phyloP scores from a whole-genome alignment of 2,888 invertebrate genomes.

The Nebria brevicollis region DNA sequence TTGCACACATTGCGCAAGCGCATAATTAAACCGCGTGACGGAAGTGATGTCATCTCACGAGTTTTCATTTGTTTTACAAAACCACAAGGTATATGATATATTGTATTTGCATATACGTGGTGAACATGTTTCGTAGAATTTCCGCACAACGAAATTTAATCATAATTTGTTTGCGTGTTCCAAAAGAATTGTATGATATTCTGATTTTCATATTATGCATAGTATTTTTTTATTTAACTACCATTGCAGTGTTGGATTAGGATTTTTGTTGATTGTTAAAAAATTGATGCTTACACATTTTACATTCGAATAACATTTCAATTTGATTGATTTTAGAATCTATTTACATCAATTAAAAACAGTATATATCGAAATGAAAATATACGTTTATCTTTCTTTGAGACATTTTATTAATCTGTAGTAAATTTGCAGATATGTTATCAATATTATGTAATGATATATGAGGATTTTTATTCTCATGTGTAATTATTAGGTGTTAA shows the following conservation, averaged over 20 bases:
- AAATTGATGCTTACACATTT: too few species aligned
- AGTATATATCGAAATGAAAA: too few species aligned
- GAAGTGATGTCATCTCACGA: slow-evolving; percentile 16
- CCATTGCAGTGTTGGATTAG: too few species aligned
- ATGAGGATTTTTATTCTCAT: not conserved
- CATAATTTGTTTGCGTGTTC: not conserved
- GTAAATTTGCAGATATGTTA: not conserved
- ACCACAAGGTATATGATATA: not conserved
- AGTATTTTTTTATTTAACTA: too few species aligned
- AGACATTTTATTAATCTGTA: not conserved
- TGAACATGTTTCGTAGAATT: not conserved
- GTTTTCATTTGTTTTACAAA: slow-evolving; percentile 14
- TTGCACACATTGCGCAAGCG: slow-evolving; percentile 3
- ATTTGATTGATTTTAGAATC: too few species aligned
- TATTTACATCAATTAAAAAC: too few species aligned
- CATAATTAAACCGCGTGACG: slow-evolving; percentile 7
- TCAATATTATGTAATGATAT: not conserved
- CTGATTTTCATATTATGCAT: not conserved
- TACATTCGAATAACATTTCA: too few species aligned
- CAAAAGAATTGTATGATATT: not conserved
- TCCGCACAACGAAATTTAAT: not conserved
- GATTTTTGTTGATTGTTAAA: too few species aligned
- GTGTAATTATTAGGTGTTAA: not conserved
- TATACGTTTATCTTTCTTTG: not conserved
- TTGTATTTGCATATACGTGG: not conserved